These are phyloP conservation scores for Fregata magnificens DNA, from an alignment of 2,113 vertebrate genomes.

Conservation along the genomic window DNA sequence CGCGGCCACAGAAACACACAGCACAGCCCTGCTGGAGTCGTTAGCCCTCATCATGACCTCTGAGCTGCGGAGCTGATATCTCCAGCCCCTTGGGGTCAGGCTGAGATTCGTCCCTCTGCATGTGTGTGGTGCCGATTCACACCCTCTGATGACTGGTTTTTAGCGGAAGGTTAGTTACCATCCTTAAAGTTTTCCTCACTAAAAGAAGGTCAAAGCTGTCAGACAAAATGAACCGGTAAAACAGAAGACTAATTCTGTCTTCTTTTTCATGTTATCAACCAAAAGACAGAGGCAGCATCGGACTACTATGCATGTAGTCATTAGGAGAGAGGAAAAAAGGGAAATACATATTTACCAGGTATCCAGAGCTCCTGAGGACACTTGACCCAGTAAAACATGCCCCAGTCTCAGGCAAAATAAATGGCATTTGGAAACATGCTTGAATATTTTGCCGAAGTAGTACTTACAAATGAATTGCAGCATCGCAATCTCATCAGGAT, in stretches of 20 bases:
- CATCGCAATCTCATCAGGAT: not conserved
- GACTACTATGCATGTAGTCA: not conserved
- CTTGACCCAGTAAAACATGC: not conserved
- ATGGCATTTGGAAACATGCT: not conserved
- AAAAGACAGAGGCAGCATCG: not conserved
- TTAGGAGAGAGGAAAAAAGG: not conserved
- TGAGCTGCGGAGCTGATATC: fast-evolving
- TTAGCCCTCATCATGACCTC: not conserved
- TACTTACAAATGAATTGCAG: not conserved
- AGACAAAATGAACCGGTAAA: not conserved
- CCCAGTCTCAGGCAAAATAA: not conserved
- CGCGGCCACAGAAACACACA: fast-evolving
- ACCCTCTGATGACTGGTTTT: not conserved
- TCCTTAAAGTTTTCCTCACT: not conserved
- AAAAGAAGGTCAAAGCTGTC: not conserved
- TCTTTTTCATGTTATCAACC: not conserved
- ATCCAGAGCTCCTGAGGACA: not conserved
- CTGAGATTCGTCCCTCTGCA: not conserved
- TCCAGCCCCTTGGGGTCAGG: not conserved
- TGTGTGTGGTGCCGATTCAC: fast-evolving
- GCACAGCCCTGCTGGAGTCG: not conserved
- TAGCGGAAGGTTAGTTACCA: not conserved
- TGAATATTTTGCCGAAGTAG: not conserved
- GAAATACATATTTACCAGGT: not conserved
- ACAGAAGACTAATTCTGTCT: not conserved